These are phyloP conservation scores for Gallinago paraguaiae DNA, from an alignment of 2,113 vertebrate species.

Conservation along the genomic window DNA sequence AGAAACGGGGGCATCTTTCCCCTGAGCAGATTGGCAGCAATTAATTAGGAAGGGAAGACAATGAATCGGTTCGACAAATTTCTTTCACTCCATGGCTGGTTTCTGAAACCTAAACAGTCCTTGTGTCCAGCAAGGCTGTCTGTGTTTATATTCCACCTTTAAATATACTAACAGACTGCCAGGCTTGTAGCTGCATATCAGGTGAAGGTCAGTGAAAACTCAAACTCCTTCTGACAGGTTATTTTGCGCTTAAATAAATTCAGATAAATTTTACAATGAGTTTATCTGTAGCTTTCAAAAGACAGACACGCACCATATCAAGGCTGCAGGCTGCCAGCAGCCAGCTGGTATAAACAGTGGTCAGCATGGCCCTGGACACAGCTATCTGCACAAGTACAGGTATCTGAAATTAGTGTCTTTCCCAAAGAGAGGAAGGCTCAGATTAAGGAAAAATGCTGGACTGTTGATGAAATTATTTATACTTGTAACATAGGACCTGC, in stretches of 20 bases:
- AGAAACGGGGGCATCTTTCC: neutral
- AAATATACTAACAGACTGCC: neutral
- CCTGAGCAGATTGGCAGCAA: neutral
- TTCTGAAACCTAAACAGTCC: slow-evolving; percentile 13
- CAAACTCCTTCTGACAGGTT: neutral
- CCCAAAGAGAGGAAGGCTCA: neutral
- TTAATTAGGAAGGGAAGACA: neutral
- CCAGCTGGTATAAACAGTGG: neutral
- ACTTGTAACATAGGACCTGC: neutral
- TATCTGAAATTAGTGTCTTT: neutral
- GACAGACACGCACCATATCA: neutral
- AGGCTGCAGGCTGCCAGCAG: neutral
- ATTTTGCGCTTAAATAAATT: slow-evolving; percentile 30
- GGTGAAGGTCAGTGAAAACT: slow-evolving; percentile 16
- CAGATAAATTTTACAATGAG: neutral
- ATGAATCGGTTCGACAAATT: neutral
- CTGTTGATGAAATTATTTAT: neutral
- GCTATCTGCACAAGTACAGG: neutral
- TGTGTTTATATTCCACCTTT: slow-evolving; percentile 8
- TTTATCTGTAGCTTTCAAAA: slow-evolving; percentile 24
- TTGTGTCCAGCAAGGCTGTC: neutral
- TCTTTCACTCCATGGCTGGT: neutral
- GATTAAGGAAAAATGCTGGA: neutral
- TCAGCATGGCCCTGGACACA: neutral
- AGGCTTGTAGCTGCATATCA: neutral